These are phyloP conservation scores for Colletes gigas DNA, from an alignment of 1,140 invertebrate species.

Conservation along the genomic window DNA sequence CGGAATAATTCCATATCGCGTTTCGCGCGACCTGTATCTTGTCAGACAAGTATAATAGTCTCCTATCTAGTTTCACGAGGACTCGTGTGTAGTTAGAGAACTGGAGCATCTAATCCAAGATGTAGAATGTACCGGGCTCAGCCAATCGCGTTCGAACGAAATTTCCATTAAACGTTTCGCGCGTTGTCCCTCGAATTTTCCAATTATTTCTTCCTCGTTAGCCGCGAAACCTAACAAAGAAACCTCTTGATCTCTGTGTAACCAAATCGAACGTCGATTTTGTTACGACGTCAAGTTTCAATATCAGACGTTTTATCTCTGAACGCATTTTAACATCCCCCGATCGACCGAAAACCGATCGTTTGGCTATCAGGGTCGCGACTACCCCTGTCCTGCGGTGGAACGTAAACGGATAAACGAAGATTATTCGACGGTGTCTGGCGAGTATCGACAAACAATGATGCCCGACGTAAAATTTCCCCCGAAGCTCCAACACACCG, in stretches of 20 bases:
- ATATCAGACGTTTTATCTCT: neutral
- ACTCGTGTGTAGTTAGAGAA: too few relatives aligned
- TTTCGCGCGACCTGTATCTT: neutral
- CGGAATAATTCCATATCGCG: neutral
- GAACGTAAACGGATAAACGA: neutral
- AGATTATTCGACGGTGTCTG: neutral
- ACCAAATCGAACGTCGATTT: neutral
- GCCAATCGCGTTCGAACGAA: too few relatives aligned
- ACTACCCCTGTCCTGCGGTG: neutral
- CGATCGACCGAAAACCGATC: neutral
- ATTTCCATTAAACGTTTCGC: too few relatives aligned
- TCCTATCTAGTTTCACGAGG: too few relatives aligned
- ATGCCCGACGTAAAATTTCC: conserved; percentile 21
- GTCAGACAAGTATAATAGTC: neutral
- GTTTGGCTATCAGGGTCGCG: neutral
- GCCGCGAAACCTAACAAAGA: too few relatives aligned
- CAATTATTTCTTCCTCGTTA: too few relatives aligned
- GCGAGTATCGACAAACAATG: conserved; percentile 12
- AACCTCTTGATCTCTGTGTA: neutral
- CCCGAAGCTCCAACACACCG: neutral
- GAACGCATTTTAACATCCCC: too few relatives aligned
- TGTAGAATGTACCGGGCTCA: too few relatives aligned
- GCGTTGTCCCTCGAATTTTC: too few relatives aligned
- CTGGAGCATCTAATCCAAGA: too few relatives aligned
- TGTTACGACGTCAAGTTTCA: neutral